phyloP scores from a whole-genome alignment of 2,888 invertebrate genomes.

The Archips crataeganus region DNA sequence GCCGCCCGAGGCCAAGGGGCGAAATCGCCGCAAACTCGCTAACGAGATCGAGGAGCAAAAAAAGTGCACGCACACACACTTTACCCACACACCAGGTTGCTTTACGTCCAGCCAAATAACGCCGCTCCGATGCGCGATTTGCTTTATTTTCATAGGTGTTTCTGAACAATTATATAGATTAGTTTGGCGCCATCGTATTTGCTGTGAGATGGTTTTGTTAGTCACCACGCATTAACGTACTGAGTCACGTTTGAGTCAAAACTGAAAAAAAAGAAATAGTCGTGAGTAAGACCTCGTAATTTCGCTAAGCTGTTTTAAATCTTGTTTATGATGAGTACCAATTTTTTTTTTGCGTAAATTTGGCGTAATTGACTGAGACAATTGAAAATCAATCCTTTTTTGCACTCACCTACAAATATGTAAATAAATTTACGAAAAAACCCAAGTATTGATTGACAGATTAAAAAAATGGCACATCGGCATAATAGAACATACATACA shows the following conservation, averaged over 20 bases:
- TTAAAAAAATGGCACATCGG: neutral
- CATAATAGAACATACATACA: neutral
- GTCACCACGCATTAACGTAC: constrained; percentile 68
- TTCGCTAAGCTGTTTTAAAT: constrained; percentile 27
- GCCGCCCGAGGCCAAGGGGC: constrained; percentile 63
- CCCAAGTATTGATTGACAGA: too few relatives aligned
- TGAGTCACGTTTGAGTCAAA: constrained; percentile 80
- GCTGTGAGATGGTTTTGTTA: constrained; percentile 51
- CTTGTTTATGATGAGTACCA: neutral
- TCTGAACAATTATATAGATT: constrained; percentile 24
- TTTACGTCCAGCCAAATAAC: constrained; percentile 14
- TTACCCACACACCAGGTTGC: constrained; percentile 23
- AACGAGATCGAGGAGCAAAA: constrained; percentile 73
- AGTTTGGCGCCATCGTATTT: constrained; percentile 26
- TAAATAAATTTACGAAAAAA: too few relatives aligned
- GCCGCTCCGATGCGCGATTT: constrained; percentile 6
- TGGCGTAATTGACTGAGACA: neutral
- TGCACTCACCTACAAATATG: neutral
- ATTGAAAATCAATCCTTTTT: neutral
- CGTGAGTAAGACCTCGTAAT: constrained; percentile 60
- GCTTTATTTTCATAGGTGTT: constrained; percentile 24
- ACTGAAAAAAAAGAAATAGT: constrained; percentile 66
- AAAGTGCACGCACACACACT: constrained; percentile 68
- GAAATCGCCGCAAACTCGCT: constrained; percentile 72
- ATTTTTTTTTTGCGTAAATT: neutral